Evolutionary conservation across 2,113 vertebrate genomes (phyloP).

Genomic region (Corapipo altera): DNA sequence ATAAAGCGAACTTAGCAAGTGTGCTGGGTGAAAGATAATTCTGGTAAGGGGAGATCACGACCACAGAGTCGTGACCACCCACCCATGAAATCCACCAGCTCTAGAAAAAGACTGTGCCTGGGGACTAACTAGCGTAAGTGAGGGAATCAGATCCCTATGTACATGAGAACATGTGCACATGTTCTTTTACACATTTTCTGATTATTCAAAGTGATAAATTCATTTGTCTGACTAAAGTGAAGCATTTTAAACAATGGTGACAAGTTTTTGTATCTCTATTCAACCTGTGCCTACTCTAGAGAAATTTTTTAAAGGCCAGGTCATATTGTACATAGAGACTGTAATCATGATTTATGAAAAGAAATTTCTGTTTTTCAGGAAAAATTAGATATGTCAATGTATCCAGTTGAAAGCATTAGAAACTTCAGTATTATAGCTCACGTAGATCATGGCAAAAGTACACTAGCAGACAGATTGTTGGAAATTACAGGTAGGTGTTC

Average conservation of each 20-base stretch:
- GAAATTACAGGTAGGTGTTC: slow-evolving; percentile 87
- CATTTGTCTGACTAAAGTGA: not conserved
- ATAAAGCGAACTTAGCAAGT: not conserved
- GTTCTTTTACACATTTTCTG: not conserved
- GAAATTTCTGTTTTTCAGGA: slow-evolving; percentile 73
- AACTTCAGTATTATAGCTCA: slow-evolving; percentile 98
- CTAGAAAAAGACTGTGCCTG: not conserved
- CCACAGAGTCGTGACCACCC: not conserved
- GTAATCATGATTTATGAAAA: not conserved
- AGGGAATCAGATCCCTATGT: accelerated
- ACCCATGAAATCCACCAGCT: not conserved
- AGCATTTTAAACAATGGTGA: not conserved
- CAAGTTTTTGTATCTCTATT: not conserved
- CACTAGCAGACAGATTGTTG: slow-evolving; percentile 90
- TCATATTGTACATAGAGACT: not conserved
- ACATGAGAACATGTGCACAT: not conserved
- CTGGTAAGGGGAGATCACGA: too few relatives aligned
- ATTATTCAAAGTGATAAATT: not conserved
- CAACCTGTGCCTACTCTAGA: not conserved
- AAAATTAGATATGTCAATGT: slow-evolving; percentile 81
- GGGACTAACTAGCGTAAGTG: too few relatives aligned
- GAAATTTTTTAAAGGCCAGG: not conserved
- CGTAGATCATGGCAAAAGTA: slow-evolving; percentile 98
- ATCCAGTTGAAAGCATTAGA: slow-evolving; percentile 86
- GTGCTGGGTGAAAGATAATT: not conserved